Base-by-base conservation (phyloP, 2,888 invertebrate species). In the Agrochola litura region DNA sequence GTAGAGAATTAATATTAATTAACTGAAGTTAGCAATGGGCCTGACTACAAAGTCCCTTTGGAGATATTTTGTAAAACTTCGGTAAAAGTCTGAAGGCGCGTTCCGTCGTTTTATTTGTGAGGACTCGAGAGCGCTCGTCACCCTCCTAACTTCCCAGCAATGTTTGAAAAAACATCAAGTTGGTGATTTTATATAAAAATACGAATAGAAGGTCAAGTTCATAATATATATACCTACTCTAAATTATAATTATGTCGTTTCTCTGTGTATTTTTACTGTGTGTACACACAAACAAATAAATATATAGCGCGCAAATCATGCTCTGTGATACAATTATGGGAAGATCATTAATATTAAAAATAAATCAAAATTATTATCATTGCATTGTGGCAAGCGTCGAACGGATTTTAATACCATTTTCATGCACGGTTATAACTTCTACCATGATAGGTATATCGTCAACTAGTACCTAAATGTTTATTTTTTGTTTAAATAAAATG, bases 1-100 rank as follows among this genome's bases (percentile, higher is more conserved):
- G 73, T 63, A 79, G 68, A 66, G 65, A 71, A 77, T 84, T 84
- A 84, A 82, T 88, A 88, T 86, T 80, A 88, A 87, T 86, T 88
- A 88, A 67, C 54, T 8, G 10, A 77, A 84, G 46, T 84, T 64
- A 54, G 70, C 52, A 64, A 52, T 12, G 60, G 64, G 25, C 69
- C 69, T 22, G 58, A 41, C 71, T 60, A 41, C 76, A 52, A 19
- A 64, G 69, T 73, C 78, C 71, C 80, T 75, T 58, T 22, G 63
- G 69, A 77, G 75, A 77, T 81, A 76, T 75, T 81, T 77, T 71
- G 43, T 79, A 65, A 73, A 88, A 85, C 67, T 88, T 88, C 54
- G 41, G 25, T 65, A 54, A 71, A 79, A 80, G 70, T 41, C 74
- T 19, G 22, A 52, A 81, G 77, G 70, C 80, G 64, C 60, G 60